Evolutionary conservation across 1,140 invertebrate species (phyloP).

Genomic region (Pseudomyrmex concolor): DNA sequence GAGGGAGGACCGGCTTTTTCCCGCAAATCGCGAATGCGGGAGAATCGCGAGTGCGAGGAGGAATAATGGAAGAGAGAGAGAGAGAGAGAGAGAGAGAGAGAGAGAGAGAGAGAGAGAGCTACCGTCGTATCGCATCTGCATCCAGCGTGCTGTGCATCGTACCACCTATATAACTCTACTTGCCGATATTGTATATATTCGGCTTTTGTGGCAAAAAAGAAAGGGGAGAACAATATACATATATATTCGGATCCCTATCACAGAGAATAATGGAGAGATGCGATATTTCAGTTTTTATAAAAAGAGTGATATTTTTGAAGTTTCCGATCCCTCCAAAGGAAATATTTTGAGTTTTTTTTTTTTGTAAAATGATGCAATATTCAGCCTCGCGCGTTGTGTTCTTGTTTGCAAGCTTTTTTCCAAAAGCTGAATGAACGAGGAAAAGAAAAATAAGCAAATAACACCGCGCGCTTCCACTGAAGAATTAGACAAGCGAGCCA

Average conservation of each 20-base stretch:
- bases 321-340: not conserved
- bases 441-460: not conserved
- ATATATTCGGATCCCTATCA: constrained; percentile 5
- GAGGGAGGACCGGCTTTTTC: constrained; percentile 17
- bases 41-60: constrained; percentile 6
- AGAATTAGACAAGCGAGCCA: too few relatives aligned
- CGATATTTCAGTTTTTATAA: constrained; percentile 18
- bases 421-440: not conserved
- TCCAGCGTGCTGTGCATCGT: too few relatives aligned
- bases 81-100: too few relatives aligned
- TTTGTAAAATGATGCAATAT: not conserved
- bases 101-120: not conserved
- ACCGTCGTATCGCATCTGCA: not conserved
- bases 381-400: not conserved
- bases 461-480: not conserved
- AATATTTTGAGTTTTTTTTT: constrained; percentile 7
- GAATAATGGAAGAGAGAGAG: too few relatives aligned
- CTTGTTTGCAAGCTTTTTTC: not conserved
- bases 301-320: constrained; percentile 1
- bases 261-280: constrained; percentile 4
- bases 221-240: constrained; percentile 1
- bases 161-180: constrained; percentile 10
- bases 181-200: constrained; percentile 3
- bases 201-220: constrained; percentile 3
- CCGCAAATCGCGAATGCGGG: not conserved